Base-by-base conservation (phyloP, 1,140 invertebrate species). In the Eumaeus atala region DNA sequence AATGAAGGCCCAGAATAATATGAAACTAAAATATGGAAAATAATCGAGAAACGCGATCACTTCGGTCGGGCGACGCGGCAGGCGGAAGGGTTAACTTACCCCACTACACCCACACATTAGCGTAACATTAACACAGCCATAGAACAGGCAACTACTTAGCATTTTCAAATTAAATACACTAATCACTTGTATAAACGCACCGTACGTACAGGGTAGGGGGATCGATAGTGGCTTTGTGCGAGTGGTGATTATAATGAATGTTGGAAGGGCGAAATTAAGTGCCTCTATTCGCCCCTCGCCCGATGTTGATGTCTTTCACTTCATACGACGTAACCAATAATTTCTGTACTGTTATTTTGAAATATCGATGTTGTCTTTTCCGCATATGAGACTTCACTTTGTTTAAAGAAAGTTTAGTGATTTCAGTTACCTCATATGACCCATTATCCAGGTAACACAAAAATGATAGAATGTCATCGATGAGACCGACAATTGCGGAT, bases 151-250 rank as follows among this genome's bases (percentile, higher is more conserved):
- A 86, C 83, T 86, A 84, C 83, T 86, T 86, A 86, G 81, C 83
- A 84, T 86, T 86, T 86, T 86, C 81, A 83, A 86, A 86, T 86
- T 86, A 86, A 86, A 86, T 81, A 84, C 83, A 86, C 79, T 86
- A 86, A 86, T 84, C 81, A 86, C 79, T 77, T 77, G 74, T 82
- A 80, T 80, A 81, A 79, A 77, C 77, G 73, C 64, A 52, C 51
- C 40, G 37, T 28, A 28, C 40, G 51, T 53, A 53, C 21, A 70
- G 53, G 44, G 55, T n/a, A 52, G 54, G 37, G 54, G 54, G 80
- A 80, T 83, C 81, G 77, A 81, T 83, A 83, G 59, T 77, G 66
- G 72, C 62, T 74, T 59, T 83, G 83, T 84, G 76, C 73, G 80
- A 48, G 82, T 77, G 72, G 70, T 80, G 75, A 82, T 84, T 84